Evolutionary conservation across 2,113 vertebrate species (phyloP), one percentile per base, ranked within the genome.

Genomic region (Fregata magnificens): DNA sequence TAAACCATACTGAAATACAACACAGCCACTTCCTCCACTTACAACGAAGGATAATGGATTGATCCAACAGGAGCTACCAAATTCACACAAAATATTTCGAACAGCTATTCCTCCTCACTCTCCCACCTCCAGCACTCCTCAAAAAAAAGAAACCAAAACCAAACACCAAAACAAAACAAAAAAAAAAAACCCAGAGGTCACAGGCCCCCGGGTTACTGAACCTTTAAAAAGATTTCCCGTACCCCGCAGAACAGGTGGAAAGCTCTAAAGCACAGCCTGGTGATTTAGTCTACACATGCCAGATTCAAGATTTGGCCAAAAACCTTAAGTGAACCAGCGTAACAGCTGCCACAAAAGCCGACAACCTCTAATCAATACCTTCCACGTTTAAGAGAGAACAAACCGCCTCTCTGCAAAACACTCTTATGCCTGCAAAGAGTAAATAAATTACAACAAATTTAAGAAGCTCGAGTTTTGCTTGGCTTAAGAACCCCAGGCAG

Each of bases 311-410:
- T 52, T 78, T 81, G 89, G 62, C 78, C 89, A 63, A 95, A 95
- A 92, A 25, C 70, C 72, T 91, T 82, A 78, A 91, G 49, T 40
- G 80, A 97, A 91, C 88, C 77, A 93, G 65, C 0, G 1, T 21
- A 90, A 72, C 81, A 95, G 50, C 74, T 88, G 91, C 78, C 91
- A 93, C 84, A 66, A 93, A 95, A 96, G 74, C 93, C 5, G 0
- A 73, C 86, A 93, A 76, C 84, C 83, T 82, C 70, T 87, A 80
- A 97, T 87, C 93, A 76, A 90, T 91, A 95, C 19, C 61, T 65
- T 49, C 83, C 89, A 92, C 19, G 40, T 56, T 79, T 50, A 66
- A 96, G 73, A 56, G 34, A 87, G 84, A 67, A 62, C n/a, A 89
- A 94, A 80, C 44, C 0, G 0, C 73, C 70, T 70, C 45, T 28